Conservation (phyloP, 92 coral and sea anemone genomes). For the Chrysogorgia sp. region DNA sequence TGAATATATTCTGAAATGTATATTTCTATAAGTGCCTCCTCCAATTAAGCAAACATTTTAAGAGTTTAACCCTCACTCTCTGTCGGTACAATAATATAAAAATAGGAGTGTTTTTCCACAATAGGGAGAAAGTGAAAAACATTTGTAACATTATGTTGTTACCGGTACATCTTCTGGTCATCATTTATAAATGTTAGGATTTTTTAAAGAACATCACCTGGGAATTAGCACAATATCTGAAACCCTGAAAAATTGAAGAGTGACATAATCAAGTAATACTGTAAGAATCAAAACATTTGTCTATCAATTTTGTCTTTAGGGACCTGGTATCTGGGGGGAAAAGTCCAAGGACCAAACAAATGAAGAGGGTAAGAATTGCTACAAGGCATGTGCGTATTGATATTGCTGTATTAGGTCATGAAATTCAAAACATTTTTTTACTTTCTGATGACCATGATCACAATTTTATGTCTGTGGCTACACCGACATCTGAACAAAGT, state of each 20-base stretch:
- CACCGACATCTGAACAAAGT: neutral
- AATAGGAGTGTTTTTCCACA: too few relatives aligned
- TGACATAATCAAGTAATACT: neutral
- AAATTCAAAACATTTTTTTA: constrained; percentile 3
- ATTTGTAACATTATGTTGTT: too few relatives aligned
- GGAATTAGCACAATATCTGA: neutral
- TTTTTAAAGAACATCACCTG: neutral
- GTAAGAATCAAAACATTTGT: neutral
- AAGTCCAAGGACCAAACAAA: neutral
- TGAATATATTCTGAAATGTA: too few relatives aligned
- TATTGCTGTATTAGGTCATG: neutral
- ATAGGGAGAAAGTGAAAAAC: too few relatives aligned
- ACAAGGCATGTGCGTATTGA: too few relatives aligned
- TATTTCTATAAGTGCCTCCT: too few relatives aligned
- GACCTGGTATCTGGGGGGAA: constrained; percentile 23
- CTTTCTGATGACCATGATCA: neutral
- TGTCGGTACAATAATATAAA: too few relatives aligned
- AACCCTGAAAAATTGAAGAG: neutral
- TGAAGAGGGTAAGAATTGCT: constrained; percentile 1
- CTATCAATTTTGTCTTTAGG: neutral
- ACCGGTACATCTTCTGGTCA: too few relatives aligned
- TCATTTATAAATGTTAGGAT: too few relatives aligned
- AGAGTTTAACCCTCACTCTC: too few relatives aligned
- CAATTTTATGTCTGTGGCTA: constrained; percentile 2
- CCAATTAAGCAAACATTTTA: too few relatives aligned